Evolutionary conservation across 2,113 vertebrate species (phyloP).

Genomic region (Anoura caudifer): DNA sequence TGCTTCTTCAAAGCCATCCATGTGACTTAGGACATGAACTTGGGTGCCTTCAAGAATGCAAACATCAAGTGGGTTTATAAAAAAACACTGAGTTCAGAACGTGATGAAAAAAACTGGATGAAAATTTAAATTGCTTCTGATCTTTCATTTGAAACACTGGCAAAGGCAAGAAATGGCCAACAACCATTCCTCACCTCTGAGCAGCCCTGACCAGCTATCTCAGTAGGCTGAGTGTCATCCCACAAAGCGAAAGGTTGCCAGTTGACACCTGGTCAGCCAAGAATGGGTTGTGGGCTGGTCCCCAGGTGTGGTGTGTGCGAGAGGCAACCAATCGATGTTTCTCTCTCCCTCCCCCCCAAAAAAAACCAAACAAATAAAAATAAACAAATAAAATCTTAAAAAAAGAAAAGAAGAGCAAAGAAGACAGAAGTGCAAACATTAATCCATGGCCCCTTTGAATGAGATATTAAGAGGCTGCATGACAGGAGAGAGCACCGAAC

Average conservation of each 20-base stretch:
- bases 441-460: background rate
- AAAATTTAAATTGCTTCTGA: conserved; percentile 31
- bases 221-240: too few species aligned
- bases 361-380: too few species aligned
- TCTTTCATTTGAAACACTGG: conserved; percentile 32
- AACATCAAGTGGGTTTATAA: background rate
- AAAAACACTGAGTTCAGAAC: background rate
- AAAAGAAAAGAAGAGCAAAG: background rate
- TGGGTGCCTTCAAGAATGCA: background rate
- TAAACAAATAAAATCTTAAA: too few species aligned
- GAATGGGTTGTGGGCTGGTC: too few species aligned
- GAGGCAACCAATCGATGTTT: too few species aligned
- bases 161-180: background rate
- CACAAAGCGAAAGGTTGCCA: too few species aligned
- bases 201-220: too few species aligned
- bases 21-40: background rate
- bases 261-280: too few species aligned
- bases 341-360: too few species aligned
- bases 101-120: background rate
- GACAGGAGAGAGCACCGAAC: background rate
- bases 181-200: background rate
- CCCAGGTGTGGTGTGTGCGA: too few species aligned
- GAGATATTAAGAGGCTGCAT: background rate
- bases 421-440: background rate
- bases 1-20: background rate